Conservation (phyloP, 2,888 invertebrate species). For the Dasysyrphus tricinctus region DNA sequence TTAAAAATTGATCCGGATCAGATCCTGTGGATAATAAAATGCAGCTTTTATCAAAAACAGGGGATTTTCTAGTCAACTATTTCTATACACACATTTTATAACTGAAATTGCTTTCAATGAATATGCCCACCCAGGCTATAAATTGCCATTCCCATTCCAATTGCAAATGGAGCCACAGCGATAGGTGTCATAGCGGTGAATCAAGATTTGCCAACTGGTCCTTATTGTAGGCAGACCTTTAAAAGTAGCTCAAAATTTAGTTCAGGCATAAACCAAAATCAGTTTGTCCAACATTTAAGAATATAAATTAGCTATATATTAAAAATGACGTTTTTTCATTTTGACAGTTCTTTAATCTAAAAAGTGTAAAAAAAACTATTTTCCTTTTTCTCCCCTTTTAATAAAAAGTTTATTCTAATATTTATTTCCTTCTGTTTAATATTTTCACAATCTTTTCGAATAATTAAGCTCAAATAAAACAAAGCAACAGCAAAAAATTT, state of each 20-base stretch:
- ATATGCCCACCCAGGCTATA: no score
- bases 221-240: no score
- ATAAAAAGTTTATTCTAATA: conserved; percentile 51
- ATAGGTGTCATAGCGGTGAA: no score
- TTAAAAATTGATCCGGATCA: no score
- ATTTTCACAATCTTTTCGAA: conserved; percentile 19
- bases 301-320: neutral
- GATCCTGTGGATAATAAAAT: no score
- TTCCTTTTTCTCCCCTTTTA: conserved; percentile 47
- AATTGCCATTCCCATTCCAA: no score
- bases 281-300: conserved; percentile 28
- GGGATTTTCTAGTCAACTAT: no score
- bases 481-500: neutral
- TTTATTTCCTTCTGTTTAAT: conserved; percentile 50
- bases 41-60: no score
- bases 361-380: conserved; percentile 51
- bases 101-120: no score
- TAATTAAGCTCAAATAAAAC: neutral
- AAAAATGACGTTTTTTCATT: neutral
- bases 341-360: conserved; percentile 58
- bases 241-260: neutral
- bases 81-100: no score
- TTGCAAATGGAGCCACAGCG: no score
- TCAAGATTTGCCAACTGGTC: no score
- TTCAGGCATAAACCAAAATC: neutral